A percentile compares a stretch with the other conserved stretches of the same genome.
Evolutionary conservation across 1,140 invertebrate genomes (phyloP).

Genomic region (Drosophila lacertosa): DNA sequence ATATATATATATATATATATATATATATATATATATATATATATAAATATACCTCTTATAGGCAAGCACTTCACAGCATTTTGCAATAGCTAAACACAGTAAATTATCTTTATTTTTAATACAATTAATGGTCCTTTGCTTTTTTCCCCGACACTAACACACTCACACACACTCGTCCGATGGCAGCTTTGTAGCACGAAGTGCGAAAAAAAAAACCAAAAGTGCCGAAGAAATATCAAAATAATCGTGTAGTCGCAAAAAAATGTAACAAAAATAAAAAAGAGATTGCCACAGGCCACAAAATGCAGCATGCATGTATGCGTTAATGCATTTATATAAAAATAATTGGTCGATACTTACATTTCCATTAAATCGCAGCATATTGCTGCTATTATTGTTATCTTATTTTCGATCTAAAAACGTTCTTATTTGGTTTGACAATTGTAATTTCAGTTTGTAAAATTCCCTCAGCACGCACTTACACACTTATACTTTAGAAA

Average conservation of each 20-base stretch:
- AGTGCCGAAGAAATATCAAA: constrained; percentile 43
- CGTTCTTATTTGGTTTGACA: constrained; percentile 46
- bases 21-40: background rate
- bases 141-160: constrained; percentile 22
- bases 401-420: constrained; percentile 35
- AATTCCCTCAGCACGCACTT: constrained; percentile 38
- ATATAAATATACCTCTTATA: background rate
- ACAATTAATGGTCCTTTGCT: constrained; percentile 29
- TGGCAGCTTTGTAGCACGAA: constrained; percentile 31
- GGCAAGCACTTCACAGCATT: constrained; percentile 16
- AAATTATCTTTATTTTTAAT: constrained; percentile 17
- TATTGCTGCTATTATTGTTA: constrained; percentile 53
- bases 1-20: constrained; percentile 1
- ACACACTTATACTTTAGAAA: constrained; percentile 41
- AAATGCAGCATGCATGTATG: constrained; percentile 38
- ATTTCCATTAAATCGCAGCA: constrained; percentile 57
- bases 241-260: constrained; percentile 56
- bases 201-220: constrained; percentile 63
- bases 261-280: constrained; percentile 46
- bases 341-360: constrained; percentile 50
- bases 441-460: constrained; percentile 44
- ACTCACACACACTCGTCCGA: constrained; percentile 18
- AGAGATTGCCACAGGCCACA: constrained; percentile 41
- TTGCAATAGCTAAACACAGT: constrained; percentile 31
- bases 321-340: constrained; percentile 43